Evolutionary conservation across 2,113 vertebrate genomes (phyloP).

Genomic region (Azemiops feae): DNA sequence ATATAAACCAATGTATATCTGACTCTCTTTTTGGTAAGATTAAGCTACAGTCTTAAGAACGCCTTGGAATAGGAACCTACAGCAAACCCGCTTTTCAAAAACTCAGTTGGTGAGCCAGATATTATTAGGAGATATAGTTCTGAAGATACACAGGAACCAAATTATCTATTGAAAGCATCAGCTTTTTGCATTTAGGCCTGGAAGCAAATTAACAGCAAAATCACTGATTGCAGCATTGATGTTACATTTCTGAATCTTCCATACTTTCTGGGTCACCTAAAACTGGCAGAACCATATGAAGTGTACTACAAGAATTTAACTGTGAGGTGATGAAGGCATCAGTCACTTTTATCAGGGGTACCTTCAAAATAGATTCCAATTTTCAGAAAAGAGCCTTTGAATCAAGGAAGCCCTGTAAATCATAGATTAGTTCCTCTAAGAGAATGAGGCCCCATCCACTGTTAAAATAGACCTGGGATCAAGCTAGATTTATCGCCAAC

Average conservation of each 20-base stretch:
- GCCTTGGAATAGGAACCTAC: neutral
- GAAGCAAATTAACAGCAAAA: neutral
- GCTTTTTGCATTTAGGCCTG: neutral
- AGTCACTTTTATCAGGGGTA: neutral
- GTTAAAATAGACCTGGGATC: neutral
- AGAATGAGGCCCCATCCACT: neutral
- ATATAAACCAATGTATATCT: neutral
- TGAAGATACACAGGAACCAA: neutral
- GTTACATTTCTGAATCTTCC: neutral
- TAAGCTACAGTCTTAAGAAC: neutral
- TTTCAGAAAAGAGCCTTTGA: neutral
- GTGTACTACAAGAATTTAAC: neutral
- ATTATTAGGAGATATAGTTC: neutral
- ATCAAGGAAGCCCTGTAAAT: neutral
- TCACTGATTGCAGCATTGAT: neutral
- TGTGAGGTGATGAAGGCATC: neutral
- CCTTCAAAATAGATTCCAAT: neutral
- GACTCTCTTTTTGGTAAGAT: neutral
- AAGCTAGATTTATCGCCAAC: neutral
- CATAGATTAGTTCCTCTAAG: neutral
- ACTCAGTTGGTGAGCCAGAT: neutral
- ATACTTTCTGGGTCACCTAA: neutral
- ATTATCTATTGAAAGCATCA: neutral
- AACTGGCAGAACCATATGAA: neutral
- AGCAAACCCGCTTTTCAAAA: neutral